Percentiles rank a stretch among this genome's conserved stretches.
phyloP scores from a whole-genome alignment of 2,888 invertebrate species.

The Neocrepidodera transversa region DNA sequence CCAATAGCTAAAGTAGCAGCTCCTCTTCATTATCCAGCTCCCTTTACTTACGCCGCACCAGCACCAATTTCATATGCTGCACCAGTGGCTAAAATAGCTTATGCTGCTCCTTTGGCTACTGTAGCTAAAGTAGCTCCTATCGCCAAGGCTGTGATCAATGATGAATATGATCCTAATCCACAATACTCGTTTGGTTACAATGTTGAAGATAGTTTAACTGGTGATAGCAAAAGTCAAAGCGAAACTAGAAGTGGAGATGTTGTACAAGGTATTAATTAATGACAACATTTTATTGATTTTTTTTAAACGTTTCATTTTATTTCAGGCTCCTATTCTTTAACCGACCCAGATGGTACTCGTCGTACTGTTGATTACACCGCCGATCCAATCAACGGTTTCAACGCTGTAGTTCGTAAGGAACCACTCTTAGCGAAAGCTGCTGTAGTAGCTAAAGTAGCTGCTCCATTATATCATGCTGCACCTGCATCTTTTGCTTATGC shows the following conservation, averaged over 20 bases:
- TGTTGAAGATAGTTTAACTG: conserved; percentile 65
- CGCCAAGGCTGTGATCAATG: conserved; percentile 45
- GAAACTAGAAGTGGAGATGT: conserved; percentile 68
- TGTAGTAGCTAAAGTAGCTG: conserved; percentile 38
- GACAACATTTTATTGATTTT: background rate
- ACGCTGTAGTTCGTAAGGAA: conserved; percentile 65
- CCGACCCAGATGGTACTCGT: conserved; percentile 69
- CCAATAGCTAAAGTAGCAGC: conserved; percentile 42
- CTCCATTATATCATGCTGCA: conserved; percentile 26
- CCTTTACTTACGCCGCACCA: conserved; percentile 3
- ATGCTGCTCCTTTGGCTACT: conserved; percentile 11
- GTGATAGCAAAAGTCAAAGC: conserved; percentile 68
- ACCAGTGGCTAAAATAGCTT: conserved; percentile 16
- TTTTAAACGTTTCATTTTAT: background rate
- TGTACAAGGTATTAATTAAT: conserved; percentile 61
- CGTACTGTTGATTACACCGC: conserved; percentile 70
- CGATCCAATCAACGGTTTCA: conserved; percentile 64
- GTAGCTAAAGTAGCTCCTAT: conserved; percentile 37
- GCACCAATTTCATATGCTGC: conserved; percentile 18
- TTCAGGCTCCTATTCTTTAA: conserved; percentile 62
- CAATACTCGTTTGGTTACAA: conserved; percentile 68
- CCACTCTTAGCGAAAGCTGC: conserved; percentile 49
- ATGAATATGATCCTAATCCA: conserved; percentile 56
- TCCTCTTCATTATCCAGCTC: conserved; percentile 12
- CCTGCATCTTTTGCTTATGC: conserved; percentile 35